These are phyloP conservation scores for Ciconia boyciana DNA, from an alignment of 2,113 vertebrate species.

Conservation along the genomic window DNA sequence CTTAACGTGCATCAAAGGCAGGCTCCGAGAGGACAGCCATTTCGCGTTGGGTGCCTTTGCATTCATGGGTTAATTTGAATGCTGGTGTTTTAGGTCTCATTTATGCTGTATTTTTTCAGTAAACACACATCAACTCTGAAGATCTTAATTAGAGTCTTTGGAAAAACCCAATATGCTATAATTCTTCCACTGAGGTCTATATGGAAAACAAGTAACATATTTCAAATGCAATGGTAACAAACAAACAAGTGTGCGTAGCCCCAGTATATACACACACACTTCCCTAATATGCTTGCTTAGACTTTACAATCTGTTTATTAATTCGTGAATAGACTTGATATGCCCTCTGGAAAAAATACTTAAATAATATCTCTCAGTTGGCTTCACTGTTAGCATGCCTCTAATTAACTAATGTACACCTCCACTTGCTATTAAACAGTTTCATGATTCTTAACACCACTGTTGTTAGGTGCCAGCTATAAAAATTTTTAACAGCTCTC, in stretches of 20 bases:
- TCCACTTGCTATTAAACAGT: conserved; percentile 51
- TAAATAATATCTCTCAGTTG: conserved; percentile 56
- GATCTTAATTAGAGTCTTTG: conserved; percentile 54
- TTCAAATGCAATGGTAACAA: conserved; percentile 22
- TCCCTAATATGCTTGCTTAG: conserved; percentile 55
- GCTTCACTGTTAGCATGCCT: conserved; percentile 39
- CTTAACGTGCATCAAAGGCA: background rate
- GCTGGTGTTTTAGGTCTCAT: background rate
- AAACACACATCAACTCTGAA: conserved; percentile 30
- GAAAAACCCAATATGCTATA: conserved; percentile 43
- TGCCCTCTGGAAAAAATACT: conserved; percentile 63
- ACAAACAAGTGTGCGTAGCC: conserved; percentile 29
- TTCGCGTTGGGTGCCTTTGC: background rate
- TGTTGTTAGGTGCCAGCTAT: conserved; percentile 58
- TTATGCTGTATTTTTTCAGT: background rate
- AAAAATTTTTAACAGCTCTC: conserved; percentile 58
- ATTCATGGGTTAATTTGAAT: background rate
- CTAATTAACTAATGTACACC: conserved; percentile 62
- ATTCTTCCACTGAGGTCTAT: conserved; percentile 47
- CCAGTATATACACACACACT: background rate
- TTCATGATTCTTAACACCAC: conserved; percentile 52
- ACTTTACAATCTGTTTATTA: conserved; percentile 67
- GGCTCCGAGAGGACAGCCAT: background rate
- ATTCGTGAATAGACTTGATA: conserved; percentile 60
- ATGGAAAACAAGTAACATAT: conserved; percentile 45